Base-by-base conservation (phyloP, 1,140 invertebrate genomes). In the Heterodera carotae region DNA sequence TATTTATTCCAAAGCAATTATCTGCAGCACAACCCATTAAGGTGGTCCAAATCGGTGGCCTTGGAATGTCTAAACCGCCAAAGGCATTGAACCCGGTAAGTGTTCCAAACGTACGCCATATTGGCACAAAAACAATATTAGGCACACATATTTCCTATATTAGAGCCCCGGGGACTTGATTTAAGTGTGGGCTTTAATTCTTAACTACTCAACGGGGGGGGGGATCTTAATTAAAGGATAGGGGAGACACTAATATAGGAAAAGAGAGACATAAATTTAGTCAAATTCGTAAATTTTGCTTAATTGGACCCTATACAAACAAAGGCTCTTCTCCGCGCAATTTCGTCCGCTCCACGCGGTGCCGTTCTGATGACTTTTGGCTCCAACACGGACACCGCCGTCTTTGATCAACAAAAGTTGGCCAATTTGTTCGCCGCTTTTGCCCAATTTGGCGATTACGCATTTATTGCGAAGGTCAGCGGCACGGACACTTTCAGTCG, bases 381-480 rank as follows among this genome's bases (percentile, higher is more conserved):
- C 39, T 72, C 83, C 6, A 48, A 59, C 25, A 67, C 80, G 18
- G 48, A 80, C n/a, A 82, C 81, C 3, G 48, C 27, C 25, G n/a
- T 27, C 18, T 64, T 82, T 2, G 66, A 60, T 31, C 25, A 70
- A 33, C 56, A 48, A 60, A 80, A 75, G 64, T 69, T 67, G 68
- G 18, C 48, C 18, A 77, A 36, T 22, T 73, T 82, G 48, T 71
- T 82, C 15, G 33, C 80, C 18, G 80, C 75, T 18, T 84, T 82
- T 43, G 66, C 69, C n/a, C 31, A 67, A n/a, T 77, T 84, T 64
- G 6, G 48, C n/a, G 64, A 81, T n/a, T 82, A 76, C 69, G 79
- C 83, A 27, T 82, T 82, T 60, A 73, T 82, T 8, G 64, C 81
- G n/a, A 82, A 82, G 64, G 69, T 84, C 12, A 79, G 59, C 73